These are phyloP conservation scores for Cheilosia pagana DNA, from an alignment of 2,888 invertebrate species.

Conservation along the genomic window DNA sequence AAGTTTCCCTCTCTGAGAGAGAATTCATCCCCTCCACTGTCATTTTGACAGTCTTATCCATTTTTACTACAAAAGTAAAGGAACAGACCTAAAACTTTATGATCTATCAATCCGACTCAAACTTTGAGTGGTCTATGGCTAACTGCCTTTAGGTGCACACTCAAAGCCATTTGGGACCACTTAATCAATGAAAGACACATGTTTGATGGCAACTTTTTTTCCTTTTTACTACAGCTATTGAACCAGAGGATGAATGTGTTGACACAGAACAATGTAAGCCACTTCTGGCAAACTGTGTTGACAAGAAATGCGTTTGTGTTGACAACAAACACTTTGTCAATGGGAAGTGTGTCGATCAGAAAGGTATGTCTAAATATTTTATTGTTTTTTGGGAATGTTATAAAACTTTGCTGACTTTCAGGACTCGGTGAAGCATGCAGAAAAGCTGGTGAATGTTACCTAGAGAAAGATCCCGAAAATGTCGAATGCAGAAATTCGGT, in stretches of 20 bases:
- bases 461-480: constrained; percentile 80
- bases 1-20: too few relatives aligned
- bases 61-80: too few relatives aligned
- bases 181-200: neutral
- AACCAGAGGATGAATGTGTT: constrained; percentile 80
- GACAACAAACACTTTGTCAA: constrained; percentile 80
- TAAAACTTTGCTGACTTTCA: constrained; percentile 53
- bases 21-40: too few relatives aligned
- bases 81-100: too few relatives aligned
- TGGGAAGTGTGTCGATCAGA: constrained; percentile 80
- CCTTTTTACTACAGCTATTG: constrained; percentile 76
- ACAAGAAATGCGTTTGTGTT: constrained; percentile 80
- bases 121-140: too few relatives aligned
- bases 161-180: too few relatives aligned
- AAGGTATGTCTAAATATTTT: constrained; percentile 76
- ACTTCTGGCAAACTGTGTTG: constrained; percentile 80
- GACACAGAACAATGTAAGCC: constrained; percentile 83
- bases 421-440: constrained; percentile 80
- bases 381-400: too few relatives aligned
- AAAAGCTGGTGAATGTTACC: constrained; percentile 80
- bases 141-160: too few relatives aligned
- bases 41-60: too few relatives aligned
- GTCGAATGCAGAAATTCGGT: constrained; percentile 82
- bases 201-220: neutral
- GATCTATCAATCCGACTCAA: too few relatives aligned